Percentiles rank a stretch among this genome's conserved stretches.
phyloP scores from a whole-genome alignment of 2,888 invertebrate species.

The Neoitamus cyanurus region DNA sequence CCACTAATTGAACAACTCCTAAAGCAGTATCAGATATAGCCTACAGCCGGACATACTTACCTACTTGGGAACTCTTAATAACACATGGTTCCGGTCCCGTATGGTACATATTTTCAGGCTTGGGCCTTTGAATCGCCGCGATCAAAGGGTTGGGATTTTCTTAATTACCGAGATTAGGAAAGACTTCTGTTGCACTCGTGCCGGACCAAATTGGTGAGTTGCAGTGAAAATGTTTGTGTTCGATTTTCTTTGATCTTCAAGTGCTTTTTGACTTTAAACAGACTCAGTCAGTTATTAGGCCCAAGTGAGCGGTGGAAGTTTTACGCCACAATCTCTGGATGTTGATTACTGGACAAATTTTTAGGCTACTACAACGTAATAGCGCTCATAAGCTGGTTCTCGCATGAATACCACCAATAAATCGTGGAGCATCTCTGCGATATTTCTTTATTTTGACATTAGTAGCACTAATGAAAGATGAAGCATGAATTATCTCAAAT shows the following conservation, averaged over 20 bases:
- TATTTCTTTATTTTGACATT: background rate
- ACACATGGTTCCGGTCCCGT: background rate
- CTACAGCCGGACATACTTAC: background rate
- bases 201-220: background rate
- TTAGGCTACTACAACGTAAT: conserved; percentile 12
- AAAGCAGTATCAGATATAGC: background rate
- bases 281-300: conserved; percentile 3
- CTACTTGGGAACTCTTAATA: background rate
- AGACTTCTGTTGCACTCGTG: background rate
- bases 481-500: no score
- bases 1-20: background rate
- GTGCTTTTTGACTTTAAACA: conserved; percentile 34
- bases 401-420: no score
- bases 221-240: conserved; percentile 5
- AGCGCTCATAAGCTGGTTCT: background rate
- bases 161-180: conserved; percentile 9
- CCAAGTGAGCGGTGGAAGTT: background rate
- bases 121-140: background rate
- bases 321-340: conserved; percentile 17
- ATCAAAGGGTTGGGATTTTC: conserved; percentile 10
- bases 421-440: background rate
- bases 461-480: background rate
- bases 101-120: background rate
- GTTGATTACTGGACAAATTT: background rate
- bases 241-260: conserved; percentile 29